Percentiles rank a stretch among this genome's conserved stretches.
Conservation (phyloP, 2,888 invertebrate genomes). For the Galerucella calmariensis region DNA sequence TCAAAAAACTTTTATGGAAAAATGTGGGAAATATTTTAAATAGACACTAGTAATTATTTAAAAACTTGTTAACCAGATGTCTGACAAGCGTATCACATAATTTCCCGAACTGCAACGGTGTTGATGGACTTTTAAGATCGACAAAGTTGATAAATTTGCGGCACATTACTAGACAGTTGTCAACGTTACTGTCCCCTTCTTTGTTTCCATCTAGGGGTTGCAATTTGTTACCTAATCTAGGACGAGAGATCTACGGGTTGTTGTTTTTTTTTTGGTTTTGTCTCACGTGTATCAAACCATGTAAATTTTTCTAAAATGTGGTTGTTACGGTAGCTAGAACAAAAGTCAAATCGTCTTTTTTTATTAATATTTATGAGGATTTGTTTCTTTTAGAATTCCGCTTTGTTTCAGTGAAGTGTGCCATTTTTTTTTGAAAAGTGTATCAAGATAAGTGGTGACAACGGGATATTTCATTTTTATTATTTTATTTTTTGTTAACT, state of each 20-base stretch:
- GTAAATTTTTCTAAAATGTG: slow-evolving; percentile 38
- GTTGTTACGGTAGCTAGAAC: slow-evolving; percentile 38
- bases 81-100: slow-evolving; percentile 39
- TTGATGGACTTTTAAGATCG: slow-evolving; percentile 39
- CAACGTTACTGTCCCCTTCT: slow-evolving; percentile 40
- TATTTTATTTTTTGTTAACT: neutral
- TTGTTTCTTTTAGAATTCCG: slow-evolving; percentile 15
- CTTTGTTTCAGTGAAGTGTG: slow-evolving; percentile 25
- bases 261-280: slow-evolving; percentile 19
- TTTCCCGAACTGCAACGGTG: slow-evolving; percentile 40
- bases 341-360: slow-evolving; percentile 30
- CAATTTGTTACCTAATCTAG: slow-evolving; percentile 49
- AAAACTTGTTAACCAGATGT: slow-evolving; percentile 49
- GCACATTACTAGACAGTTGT: slow-evolving; percentile 44
- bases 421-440: slow-evolving; percentile 21
- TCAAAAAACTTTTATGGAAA: neutral
- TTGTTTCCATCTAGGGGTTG: slow-evolving; percentile 49
- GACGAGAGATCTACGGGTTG: slow-evolving; percentile 32
- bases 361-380: slow-evolving; percentile 29
- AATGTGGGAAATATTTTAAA: slow-evolving; percentile 14
- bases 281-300: slow-evolving; percentile 34
- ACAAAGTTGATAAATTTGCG: slow-evolving; percentile 35
- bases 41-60: slow-evolving; percentile 48
- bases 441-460: slow-evolving; percentile 21
- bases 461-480: slow-evolving; percentile 9